A percentile compares a stretch with the other conserved stretches of the same genome.
These are phyloP conservation scores for Uria lomvia DNA, from an alignment of 2,113 vertebrate species.

Conservation along the genomic window DNA sequence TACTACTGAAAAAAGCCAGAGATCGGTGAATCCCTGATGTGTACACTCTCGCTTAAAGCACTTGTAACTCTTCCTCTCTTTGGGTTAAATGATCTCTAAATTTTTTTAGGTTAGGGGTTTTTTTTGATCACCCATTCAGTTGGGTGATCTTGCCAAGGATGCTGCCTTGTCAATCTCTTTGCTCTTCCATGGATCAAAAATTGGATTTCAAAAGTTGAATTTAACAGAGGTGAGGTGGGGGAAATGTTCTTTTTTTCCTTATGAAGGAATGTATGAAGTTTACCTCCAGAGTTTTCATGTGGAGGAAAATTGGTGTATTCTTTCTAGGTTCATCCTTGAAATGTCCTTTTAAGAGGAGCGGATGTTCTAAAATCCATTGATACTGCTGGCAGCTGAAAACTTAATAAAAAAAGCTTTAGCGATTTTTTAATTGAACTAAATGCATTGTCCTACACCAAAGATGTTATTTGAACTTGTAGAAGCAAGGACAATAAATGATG, in stretches of 20 bases:
- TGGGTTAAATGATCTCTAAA: neutral
- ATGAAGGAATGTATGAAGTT: neutral
- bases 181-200: neutral
- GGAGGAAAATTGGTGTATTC: neutral
- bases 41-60: neutral
- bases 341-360: neutral
- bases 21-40: neutral
- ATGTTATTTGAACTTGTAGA: neutral
- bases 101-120: neutral
- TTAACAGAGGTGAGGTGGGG: neutral
- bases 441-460: neutral
- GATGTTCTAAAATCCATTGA: neutral
- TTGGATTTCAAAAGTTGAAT: neutral
- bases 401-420: neutral
- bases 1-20: neutral
- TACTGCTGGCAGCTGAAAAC: neutral
- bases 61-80: neutral
- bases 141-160: neutral
- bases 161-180: neutral
- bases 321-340: neutral
- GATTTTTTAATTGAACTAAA: slow-evolving; percentile 15
- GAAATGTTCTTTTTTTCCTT: neutral
- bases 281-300: neutral
- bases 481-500: neutral
- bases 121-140: neutral